Evolutionary conservation across 2,888 invertebrate genomes (phyloP).

Genomic region (Plebejus anna): DNA sequence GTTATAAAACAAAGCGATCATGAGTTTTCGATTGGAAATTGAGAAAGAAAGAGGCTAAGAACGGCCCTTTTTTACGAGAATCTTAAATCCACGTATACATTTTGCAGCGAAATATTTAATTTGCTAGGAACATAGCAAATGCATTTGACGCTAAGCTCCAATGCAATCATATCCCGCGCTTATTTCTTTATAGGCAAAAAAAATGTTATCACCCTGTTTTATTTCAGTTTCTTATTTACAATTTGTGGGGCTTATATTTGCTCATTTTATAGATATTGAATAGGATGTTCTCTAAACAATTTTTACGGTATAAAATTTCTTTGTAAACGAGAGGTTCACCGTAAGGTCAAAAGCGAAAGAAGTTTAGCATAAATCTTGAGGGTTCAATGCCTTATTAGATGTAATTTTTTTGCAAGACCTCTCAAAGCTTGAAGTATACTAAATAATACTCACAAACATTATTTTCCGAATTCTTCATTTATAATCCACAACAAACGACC

Average conservation of each 20-base stretch:
- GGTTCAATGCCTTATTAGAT: neutral
- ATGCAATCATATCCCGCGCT: conserved; percentile 69
- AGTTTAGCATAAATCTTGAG: neutral
- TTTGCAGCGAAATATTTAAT: neutral
- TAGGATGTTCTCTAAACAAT: neutral
- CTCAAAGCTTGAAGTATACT: neutral
- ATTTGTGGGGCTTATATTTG: neutral
- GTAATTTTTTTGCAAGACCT: neutral
- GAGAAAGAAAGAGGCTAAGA: neutral
- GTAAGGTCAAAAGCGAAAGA: conserved; percentile 9
- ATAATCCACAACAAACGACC: conserved; percentile 78
- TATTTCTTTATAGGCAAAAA: conserved; percentile 43
- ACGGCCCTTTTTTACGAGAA: neutral
- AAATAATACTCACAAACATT: conserved; percentile 46
- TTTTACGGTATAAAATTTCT: conserved; percentile 8
- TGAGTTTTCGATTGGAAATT: conserved; percentile 17
- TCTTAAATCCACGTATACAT: neutral
- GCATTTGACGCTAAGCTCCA: conserved; percentile 55
- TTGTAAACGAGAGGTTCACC: conserved; percentile 4
- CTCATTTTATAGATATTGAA: neutral
- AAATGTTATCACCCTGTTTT: neutral
- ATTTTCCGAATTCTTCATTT: conserved; percentile 51
- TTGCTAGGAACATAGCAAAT: neutral
- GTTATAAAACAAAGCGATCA: conserved; percentile 50
- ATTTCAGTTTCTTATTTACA: neutral